phyloP scores from a whole-genome alignment of 2,113 vertebrate genomes.

The Pontoporia blainvillei region DNA sequence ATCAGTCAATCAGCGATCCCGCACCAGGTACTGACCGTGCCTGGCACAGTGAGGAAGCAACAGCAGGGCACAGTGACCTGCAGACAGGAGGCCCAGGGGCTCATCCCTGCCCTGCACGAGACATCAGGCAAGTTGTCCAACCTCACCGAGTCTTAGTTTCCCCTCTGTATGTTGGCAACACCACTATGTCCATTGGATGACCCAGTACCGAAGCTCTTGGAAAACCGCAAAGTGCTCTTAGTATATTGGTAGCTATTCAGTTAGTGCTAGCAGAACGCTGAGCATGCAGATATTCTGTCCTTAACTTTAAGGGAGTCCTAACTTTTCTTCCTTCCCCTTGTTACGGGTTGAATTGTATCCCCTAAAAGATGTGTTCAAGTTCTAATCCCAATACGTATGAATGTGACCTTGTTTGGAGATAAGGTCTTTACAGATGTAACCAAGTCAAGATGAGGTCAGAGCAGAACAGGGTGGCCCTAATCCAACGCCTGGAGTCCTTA shows the following conservation, averaged over 20 bases:
- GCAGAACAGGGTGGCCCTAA: not conserved
- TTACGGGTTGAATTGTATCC: not conserved
- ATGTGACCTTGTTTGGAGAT: not conserved
- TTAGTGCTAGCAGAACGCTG: not conserved
- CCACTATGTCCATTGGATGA: fast-evolving
- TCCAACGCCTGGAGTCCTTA: not conserved
- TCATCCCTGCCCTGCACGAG: not conserved
- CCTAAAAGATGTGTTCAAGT: not conserved
- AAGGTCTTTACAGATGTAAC: not conserved
- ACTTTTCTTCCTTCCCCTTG: not conserved
- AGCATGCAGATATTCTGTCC: not conserved
- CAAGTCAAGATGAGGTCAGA: not conserved
- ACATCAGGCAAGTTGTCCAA: not conserved
- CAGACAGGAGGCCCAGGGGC: not conserved
- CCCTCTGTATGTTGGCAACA: not conserved
- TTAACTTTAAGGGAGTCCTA: not conserved
- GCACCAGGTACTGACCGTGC: fast-evolving
- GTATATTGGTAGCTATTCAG: not conserved
- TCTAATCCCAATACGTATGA: not conserved
- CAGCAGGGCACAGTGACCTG: fast-evolving
- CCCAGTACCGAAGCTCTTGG: not conserved
- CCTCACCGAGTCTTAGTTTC: not conserved
- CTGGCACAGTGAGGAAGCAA: fast-evolving
- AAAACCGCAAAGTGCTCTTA: not conserved
- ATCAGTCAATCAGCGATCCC: not conserved